phyloP scores from a whole-genome alignment of 2,113 vertebrate species.

The Cinclus mexicanus region DNA sequence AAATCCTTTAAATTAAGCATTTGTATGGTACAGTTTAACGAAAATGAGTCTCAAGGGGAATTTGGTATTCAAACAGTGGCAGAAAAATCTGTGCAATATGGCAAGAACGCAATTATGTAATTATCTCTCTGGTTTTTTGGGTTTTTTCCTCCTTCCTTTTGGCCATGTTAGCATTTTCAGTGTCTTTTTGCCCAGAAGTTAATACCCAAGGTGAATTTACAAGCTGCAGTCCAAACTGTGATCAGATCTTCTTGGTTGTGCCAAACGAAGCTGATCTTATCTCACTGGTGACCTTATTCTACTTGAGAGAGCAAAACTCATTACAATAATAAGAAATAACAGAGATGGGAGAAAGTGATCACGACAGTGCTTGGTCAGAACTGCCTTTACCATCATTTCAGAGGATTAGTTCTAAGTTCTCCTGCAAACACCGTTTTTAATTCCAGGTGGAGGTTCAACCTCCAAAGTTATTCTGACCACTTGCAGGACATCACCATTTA shows the following conservation, averaged over 20 bases:
- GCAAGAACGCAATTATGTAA: not conserved
- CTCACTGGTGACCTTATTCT: conserved; percentile 70
- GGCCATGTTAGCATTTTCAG: conserved; percentile 39
- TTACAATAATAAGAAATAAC: conserved; percentile 71
- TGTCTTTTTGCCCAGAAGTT: conserved; percentile 48
- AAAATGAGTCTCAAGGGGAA: not conserved
- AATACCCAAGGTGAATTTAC: conserved; percentile 69
- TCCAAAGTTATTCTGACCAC: conserved; percentile 43
- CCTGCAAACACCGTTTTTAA: conserved; percentile 61
- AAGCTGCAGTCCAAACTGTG: conserved; percentile 60
- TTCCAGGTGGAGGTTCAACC: conserved; percentile 39
- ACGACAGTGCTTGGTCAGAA: conserved; percentile 46
- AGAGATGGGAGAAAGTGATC: conserved; percentile 26
- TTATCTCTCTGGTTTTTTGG: not conserved
- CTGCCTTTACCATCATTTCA: conserved; percentile 61
- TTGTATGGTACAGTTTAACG: not conserved
- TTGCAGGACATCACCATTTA: conserved; percentile 23
- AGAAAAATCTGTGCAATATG: not conserved
- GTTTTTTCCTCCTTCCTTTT: not conserved
- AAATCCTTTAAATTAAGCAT: not conserved
- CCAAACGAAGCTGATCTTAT: conserved; percentile 75
- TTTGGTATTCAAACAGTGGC: not conserved
- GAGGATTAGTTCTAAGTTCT: conserved; percentile 57
- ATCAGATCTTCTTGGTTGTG: conserved; percentile 67
- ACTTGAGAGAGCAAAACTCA: conserved; percentile 64